Evolutionary conservation across 2,113 vertebrate genomes (phyloP), one percentile per base, ranked within the genome.

Genomic region (Halcyon senegalensis): DNA sequence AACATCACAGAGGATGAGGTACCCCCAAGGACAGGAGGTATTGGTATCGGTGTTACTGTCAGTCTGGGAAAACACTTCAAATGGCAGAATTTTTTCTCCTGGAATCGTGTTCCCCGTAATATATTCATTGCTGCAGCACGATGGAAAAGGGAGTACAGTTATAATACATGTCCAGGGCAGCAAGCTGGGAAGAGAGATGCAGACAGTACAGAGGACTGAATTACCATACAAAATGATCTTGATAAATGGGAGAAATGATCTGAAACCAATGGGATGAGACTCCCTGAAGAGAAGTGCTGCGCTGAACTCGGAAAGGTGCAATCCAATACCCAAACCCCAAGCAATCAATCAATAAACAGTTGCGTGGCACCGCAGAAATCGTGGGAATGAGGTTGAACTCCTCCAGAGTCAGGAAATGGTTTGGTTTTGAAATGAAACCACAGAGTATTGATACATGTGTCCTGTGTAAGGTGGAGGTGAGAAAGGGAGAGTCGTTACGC

Each of bases 51-150:
- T 41, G 41, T 31, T 11, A 5, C 83, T 79, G 46, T 17, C 60
- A 59, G 17, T 27, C 27, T 87, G 66, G 51, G 44, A 19, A 84
- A 84, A 6, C 68, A 30, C 37, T 74, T 58, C 23, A 67, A 43
- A 50, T 20, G 46, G 43, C 19, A 63, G 60, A 5, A 13, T 25
- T 19, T 69, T 56, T 37, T 39, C 8, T 9, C 23, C 72, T 85
- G 41, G 5, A 44, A 37, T 60, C 35, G 17, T 21, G 13, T 62
- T 73, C 66, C 51, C 44, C 84, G 63, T 70, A 93, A 94, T 84
- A 44, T 50, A 94, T 92, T 93, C 76, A 92, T 88, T 74, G 86
- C 77, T 84, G 94, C 89, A 86, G 76, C n/a, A 21, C 6, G n/a
- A 51, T 93, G 76, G 83, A 86, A 74, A 84, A 59, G 51, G 60